Evolutionary conservation across 2,888 invertebrate genomes (phyloP), one percentile per base, ranked within the genome.

Genomic region (Dryobotodes eremita): DNA sequence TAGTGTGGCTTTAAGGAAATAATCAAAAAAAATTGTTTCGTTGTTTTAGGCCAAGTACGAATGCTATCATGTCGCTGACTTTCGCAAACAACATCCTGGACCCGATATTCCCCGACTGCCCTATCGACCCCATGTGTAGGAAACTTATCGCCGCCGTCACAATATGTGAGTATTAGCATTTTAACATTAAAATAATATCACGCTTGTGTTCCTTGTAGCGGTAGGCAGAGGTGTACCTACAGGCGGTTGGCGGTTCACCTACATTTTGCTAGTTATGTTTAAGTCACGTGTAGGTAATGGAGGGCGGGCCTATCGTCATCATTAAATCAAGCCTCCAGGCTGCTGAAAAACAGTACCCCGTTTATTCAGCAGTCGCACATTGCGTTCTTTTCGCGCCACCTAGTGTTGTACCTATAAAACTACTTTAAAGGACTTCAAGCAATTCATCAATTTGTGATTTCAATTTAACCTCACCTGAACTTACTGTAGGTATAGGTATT

Each of bases 41-140:
- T 73, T 75, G 26, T 83, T 88, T 65, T 71, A 99, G 99, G 81
- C 99, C 99, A 31, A 99, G 99, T 73, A 99, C 99, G 59, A 99
- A 99, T 95, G 99, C 99, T n/a, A 99, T 99, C 74, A 99, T 99
- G 98, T 98, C 98, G 3, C 95, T 99, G 86, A 99, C 99, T 36
- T 99, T 99, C 96, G 99, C 99, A 42, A 98, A 98, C 90, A 99
- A 99, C 93, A 98, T 99, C 15, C 97, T 99, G 75, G 98, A 99
- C 90, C 99, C 99, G 0, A 98, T 99, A 90, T 99, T 98, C 92
- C 98, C 98, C 0, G 97, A 97, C 86, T 98, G 98, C 93, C 94
- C 97, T 46, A 97, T 98, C 84, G 98, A 99, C 26, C 97, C 98
- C 83, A 89, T 97, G 68, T 98, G 98, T 65, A 97, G 98, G 82